Evolutionary conservation across 2,888 invertebrate genomes (phyloP).

Genomic region (Rhopalosiphum nymphaeae): DNA sequence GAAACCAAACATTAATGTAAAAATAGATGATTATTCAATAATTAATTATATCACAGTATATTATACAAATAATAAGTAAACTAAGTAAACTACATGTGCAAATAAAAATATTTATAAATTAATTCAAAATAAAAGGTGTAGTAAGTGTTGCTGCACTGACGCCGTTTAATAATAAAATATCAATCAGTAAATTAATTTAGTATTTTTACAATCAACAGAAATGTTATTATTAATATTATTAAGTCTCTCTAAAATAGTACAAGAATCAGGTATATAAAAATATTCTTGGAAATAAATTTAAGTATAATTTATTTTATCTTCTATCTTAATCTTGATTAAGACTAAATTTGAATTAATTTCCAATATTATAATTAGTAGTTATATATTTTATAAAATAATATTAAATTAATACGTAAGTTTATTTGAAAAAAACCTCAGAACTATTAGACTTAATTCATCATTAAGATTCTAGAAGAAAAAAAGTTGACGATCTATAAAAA

Average conservation of each 20-base stretch:
- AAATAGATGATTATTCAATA: neutral
- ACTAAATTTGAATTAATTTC: neutral
- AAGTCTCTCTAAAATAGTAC: neutral
- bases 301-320: neutral
- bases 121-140: neutral
- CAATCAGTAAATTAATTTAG: neutral
- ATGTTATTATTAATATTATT: neutral
- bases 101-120: neutral
- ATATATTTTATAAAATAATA: neutral
- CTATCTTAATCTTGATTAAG: neutral
- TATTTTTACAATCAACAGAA: neutral
- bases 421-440: neutral
- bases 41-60: neutral
- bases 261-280: neutral
- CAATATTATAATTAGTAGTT: neutral
- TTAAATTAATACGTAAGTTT: neutral
- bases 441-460: neutral
- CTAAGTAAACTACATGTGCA: neutral
- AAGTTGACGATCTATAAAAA: neutral
- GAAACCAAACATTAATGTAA: neutral
- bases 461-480: neutral
- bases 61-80: neutral
- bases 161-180: neutral
- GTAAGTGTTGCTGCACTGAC: slow-evolving; percentile 14
- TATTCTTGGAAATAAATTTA: neutral